Base-by-base conservation (phyloP, 2,797 vertebrate species). In the Lagodon rhomboides region DNA sequence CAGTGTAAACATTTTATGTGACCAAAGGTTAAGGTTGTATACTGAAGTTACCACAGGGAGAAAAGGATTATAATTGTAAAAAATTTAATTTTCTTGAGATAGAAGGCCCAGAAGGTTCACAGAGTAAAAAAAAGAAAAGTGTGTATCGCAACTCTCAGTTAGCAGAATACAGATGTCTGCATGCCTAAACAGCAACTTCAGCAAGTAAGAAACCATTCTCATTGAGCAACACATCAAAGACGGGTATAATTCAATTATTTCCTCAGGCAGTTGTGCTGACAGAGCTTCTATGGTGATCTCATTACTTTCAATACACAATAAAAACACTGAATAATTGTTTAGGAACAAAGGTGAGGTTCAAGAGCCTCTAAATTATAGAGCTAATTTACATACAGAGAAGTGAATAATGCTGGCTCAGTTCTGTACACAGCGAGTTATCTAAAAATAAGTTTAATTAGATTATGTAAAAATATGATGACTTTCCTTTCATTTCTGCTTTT, bases 401-500 rank as follows among this genome's bases (percentile, higher is more conserved):
- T 67, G 22, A 30, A 67, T 75, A 3, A 60, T 1, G 3, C 2
- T 3, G 17, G 4, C n/a, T 34, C 20, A 18, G 30, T 34, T 34
- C 7, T 9, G 7, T 34, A 34, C 20, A 30, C 13, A 30, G 1
- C 9, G 12, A 22, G 44, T 66, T n/a, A 30, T 46, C 1, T 22
- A 16, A 51, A 3, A 50, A 4, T 5, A 5, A 6, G 13, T 64
- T 34, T 13, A 2, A 27, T 20, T 49, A 10, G 30, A 25, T 38
- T 65, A 49, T 20, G 3, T 8, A 1, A 18, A 16, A 25, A 12
- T 16, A 27, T 11, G 38, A 27, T 0, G 11, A 4, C 23, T 20
- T 4, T 43, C 17, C 15, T 82, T 85, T 85, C 41, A 63, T 60
- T 81, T 85, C 68, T 73, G 63, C 25, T 75, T 76, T 76, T 22